Percentiles rank a stretch among this genome's conserved stretches.
These are phyloP conservation scores for Campylomormyrus numenius DNA, from an alignment of 2,113 vertebrate genomes.

Conservation along the genomic window DNA sequence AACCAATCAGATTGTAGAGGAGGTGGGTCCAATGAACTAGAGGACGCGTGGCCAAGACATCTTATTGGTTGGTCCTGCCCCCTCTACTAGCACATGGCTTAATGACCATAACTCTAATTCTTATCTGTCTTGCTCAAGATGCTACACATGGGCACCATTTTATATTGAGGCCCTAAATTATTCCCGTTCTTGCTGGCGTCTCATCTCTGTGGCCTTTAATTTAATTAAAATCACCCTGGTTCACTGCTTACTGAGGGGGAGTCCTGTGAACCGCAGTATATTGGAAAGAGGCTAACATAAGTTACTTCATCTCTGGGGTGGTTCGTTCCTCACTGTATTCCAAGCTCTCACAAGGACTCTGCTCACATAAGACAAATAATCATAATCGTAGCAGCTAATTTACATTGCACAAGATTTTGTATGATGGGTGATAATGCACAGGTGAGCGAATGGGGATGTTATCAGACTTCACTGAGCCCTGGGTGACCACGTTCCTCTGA, in stretches of 20 bases:
- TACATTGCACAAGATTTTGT: not conserved
- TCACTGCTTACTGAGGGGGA: slow-evolving; percentile 21
- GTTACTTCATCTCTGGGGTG: not conserved
- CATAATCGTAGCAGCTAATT: not conserved
- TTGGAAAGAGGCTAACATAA: not conserved
- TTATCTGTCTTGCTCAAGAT: slow-evolving; percentile 33
- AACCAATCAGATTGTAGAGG: no score
- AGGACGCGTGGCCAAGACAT: no score
- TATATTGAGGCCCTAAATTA: slow-evolving; percentile 23
- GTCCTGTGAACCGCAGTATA: slow-evolving; percentile 1
- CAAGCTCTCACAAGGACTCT: not conserved
- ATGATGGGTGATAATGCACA: not conserved
- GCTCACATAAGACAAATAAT: not conserved
- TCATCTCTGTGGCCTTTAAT: slow-evolving; percentile 26
- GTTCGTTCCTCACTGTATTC: not conserved
- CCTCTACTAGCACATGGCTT: not conserved
- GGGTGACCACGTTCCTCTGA: not conserved
- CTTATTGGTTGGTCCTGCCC: no score
- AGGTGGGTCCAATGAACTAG: no score
- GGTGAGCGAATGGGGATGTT: not conserved
- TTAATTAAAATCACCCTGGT: slow-evolving; percentile 33
- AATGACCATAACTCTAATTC: not conserved
- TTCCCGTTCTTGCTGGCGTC: slow-evolving; percentile 13
- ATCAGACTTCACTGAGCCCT: not conserved
- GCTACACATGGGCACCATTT: slow-evolving; percentile 19